Percentiles rank a stretch among this genome's conserved stretches.
These are phyloP conservation scores for Intellagama lesueurii DNA, from an alignment of 2,797 vertebrate species.

Conservation along the genomic window DNA sequence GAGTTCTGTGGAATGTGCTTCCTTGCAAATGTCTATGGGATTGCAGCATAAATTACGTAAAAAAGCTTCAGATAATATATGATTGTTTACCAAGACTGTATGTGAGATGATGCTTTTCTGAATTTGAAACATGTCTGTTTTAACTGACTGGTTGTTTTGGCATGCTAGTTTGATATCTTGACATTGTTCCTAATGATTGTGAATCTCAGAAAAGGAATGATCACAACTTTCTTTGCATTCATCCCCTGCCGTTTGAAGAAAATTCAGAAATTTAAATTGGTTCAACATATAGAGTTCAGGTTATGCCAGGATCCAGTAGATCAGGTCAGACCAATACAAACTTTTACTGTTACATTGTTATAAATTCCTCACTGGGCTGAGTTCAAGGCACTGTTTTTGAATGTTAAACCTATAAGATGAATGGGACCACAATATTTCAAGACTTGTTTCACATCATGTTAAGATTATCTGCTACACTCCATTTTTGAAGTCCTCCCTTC, in stretches of 20 bases:
- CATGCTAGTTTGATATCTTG: background rate
- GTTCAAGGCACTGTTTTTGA: background rate
- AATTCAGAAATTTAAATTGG: background rate
- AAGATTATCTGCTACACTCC: no score
- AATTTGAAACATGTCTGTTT: background rate
- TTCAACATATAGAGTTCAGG: background rate
- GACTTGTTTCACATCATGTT: background rate
- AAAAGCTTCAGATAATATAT: background rate
- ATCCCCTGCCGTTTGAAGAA: background rate
- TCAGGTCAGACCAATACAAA: background rate
- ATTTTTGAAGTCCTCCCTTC: no score
- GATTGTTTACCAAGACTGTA: background rate
- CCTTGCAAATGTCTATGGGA: background rate
- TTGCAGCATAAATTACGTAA: background rate
- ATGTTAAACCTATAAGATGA: background rate
- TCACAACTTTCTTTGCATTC: background rate
- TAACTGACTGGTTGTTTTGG: background rate
- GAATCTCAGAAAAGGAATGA: background rate
- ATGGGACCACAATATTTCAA: background rate
- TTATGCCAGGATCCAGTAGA: background rate
- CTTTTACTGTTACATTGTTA: background rate
- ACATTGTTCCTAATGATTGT: background rate
- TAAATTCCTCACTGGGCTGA: background rate
- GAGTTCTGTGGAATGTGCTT: background rate
- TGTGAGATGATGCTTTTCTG: constrained; percentile 25